Evolutionary conservation across 2,797 vertebrate species (phyloP).

Genomic region (Taenioides sp.): DNA sequence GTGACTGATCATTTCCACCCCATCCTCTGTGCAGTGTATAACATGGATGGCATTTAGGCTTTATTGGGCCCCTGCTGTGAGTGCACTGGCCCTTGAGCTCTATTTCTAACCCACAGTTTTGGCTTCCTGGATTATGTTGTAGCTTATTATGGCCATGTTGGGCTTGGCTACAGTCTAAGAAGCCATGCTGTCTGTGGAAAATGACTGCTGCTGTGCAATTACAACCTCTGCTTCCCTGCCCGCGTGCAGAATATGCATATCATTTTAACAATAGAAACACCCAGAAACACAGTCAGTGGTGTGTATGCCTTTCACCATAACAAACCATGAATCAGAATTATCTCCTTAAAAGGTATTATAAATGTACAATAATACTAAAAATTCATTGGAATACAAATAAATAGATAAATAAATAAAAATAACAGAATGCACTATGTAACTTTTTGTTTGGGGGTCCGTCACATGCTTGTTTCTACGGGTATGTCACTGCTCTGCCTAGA

Average conservation of each 20-base stretch:
- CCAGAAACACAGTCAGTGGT: conserved; percentile 10
- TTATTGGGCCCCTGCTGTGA: conserved; percentile 52
- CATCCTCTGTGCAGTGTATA: conserved; percentile 42
- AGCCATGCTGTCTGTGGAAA: conserved; percentile 41
- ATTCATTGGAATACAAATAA: no score
- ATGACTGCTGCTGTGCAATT: conserved; percentile 41
- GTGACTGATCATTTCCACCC: conserved; percentile 49
- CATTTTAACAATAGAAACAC: conserved; percentile 33
- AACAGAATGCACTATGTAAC: no score
- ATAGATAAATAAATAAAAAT: no score
- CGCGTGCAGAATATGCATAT: conserved; percentile 8
- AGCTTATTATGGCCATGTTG: conserved; percentile 52
- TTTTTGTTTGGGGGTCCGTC: no score
- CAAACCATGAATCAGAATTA: no score
- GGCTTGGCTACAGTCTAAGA: conserved; percentile 43
- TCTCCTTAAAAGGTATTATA: no score
- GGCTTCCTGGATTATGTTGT: conserved; percentile 43
- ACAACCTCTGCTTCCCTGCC: conserved; percentile 20
- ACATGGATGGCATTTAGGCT: conserved; percentile 58
- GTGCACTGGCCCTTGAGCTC: conserved; percentile 36
- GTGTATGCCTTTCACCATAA: background rate
- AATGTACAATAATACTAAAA: no score
- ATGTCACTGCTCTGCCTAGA: no score
- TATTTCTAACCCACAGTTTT: conserved; percentile 58
- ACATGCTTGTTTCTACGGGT: no score